Conservation (phyloP, 92 coral and sea anemone species). For the Muricea muricata region DNA sequence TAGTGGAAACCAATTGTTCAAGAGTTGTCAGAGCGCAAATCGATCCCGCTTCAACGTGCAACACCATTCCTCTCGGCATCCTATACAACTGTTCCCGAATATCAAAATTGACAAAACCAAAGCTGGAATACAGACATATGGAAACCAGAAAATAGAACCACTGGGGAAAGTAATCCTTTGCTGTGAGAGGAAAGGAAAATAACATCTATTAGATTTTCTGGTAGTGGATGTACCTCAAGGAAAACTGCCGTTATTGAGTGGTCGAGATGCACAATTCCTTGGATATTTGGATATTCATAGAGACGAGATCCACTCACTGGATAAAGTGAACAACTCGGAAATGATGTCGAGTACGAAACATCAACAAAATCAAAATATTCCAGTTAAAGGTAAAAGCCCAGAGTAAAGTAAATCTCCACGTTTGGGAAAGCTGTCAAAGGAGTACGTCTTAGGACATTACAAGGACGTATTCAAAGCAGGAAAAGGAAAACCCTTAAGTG, state of each 20-base stretch:
- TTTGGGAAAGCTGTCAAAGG: conserved; percentile 3
- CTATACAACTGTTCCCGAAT: too few species aligned
- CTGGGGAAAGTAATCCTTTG: conserved; percentile 45
- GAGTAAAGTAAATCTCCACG: background rate
- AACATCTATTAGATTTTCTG: conserved; percentile 41
- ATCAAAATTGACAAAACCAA: too few species aligned
- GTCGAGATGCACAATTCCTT: conserved; percentile 49
- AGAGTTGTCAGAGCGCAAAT: conserved; percentile 51
- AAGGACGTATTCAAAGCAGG: conserved; percentile 44
- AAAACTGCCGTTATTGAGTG: too few species aligned
- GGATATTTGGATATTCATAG: conserved; percentile 46
- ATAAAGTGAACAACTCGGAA: background rate
- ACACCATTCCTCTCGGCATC: too few species aligned
- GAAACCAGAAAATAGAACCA: conserved; percentile 46
- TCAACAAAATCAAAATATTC: background rate
- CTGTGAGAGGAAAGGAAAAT: conserved; percentile 53
- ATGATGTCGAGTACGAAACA: background rate
- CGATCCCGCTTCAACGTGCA: conserved; percentile 65
- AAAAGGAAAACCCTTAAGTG: conserved; percentile 49
- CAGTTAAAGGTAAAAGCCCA: background rate
- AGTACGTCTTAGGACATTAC: conserved; percentile 36
- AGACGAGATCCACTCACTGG: conserved; percentile 54
- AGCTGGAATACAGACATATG: conserved; percentile 50
- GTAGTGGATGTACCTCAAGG: conserved; percentile 49
- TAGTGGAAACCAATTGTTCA: conserved; percentile 30